Conservation (phyloP, 2,797 vertebrate species). For the Anguilla megastoma region DNA sequence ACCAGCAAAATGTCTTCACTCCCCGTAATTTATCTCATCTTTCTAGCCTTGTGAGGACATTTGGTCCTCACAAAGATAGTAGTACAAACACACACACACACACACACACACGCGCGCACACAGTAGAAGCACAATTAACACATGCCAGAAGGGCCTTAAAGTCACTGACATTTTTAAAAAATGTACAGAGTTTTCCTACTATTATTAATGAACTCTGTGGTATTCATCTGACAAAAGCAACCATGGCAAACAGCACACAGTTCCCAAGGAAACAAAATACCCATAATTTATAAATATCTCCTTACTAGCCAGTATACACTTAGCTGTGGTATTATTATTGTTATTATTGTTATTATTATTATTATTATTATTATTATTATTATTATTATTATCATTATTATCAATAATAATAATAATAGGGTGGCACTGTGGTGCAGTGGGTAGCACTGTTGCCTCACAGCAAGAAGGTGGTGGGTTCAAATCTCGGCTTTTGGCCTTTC, state of each 20-base stretch:
- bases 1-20: too few species aligned
- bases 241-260: background rate
- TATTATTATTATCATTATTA: too few species aligned
- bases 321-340: background rate
- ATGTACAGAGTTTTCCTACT: background rate
- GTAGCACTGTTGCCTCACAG: too few species aligned
- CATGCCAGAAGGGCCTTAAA: background rate
- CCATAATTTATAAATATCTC: background rate
- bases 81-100: background rate
- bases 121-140: too few species aligned
- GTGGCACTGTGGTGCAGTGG: too few species aligned
- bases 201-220: background rate
- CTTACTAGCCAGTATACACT: background rate
- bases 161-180: background rate
- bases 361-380: too few species aligned
- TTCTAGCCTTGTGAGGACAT: too few species aligned
- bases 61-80: background rate
- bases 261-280: background rate
- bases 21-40: too few species aligned
- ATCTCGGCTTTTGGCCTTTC: too few species aligned
- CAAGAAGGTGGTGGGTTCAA: too few species aligned
- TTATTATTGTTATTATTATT: background rate
- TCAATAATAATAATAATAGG: too few species aligned
- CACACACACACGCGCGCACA: background rate
- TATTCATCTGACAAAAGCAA: slow-evolving; percentile 5